Conservation (phyloP, 1,140 invertebrate species). For the Araneus ventricosus region DNA sequence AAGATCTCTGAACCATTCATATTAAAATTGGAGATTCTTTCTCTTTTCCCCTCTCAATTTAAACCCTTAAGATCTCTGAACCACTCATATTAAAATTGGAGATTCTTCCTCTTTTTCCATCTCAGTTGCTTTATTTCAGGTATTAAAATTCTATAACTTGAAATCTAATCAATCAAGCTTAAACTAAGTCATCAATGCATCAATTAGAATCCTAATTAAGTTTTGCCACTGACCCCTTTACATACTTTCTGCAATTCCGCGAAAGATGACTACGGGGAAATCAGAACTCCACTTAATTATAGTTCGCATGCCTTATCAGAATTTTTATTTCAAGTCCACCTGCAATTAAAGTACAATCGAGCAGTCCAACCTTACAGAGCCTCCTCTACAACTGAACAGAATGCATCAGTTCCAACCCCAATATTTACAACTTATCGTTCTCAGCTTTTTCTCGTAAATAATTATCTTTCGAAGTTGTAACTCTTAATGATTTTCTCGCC, state of each 20-base stretch:
- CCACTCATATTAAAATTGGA: no score
- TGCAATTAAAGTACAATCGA: not conserved
- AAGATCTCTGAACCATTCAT: no score
- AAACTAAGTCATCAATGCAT: not conserved
- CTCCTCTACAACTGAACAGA: not conserved
- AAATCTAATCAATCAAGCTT: no score
- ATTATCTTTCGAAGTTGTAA: not conserved
- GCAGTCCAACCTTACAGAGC: not conserved
- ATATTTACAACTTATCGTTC: not conserved
- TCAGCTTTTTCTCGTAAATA: not conserved
- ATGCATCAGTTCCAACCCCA: not conserved
- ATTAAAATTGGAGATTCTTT: no score
- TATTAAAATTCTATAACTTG: no score
- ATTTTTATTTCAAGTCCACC: not conserved
- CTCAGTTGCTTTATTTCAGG: no score
- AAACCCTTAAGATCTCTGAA: no score
- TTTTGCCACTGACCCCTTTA: not conserved
- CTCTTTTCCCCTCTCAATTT: no score
- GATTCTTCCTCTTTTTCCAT: no score
- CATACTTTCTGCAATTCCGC: not conserved
- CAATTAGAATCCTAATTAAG: not conserved
- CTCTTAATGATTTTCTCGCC: constrained; percentile 31
- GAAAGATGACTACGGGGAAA: not conserved
- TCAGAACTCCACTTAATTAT: not conserved
- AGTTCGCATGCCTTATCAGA: not conserved